A percentile compares a stretch with the other conserved stretches of the same genome.
These are phyloP conservation scores for Solen grandis DNA, from an alignment of 1,140 invertebrate genomes.

Conservation along the genomic window DNA sequence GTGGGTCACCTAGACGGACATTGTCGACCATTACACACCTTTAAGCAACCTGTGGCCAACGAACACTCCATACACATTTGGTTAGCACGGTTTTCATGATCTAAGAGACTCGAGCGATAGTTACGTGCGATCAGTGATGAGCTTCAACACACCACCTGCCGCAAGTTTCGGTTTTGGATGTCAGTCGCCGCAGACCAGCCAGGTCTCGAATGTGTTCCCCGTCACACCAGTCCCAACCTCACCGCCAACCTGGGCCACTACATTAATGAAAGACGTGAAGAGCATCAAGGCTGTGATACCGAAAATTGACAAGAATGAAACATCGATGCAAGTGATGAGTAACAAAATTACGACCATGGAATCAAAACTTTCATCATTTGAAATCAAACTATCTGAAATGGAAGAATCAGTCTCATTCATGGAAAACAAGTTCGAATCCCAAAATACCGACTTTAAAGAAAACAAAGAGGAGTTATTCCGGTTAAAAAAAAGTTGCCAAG, in stretches of 20 bases:
- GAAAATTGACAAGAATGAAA: constrained; percentile 1
- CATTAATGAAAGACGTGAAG: not conserved
- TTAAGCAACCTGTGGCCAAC: too few species aligned
- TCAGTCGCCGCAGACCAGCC: too few species aligned
- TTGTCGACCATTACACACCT: too few species aligned
- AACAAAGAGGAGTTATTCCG: not conserved
- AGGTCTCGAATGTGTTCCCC: too few species aligned
- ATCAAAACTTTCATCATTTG: not conserved
- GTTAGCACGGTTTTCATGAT: too few species aligned
- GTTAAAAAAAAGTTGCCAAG: not conserved
- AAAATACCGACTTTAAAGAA: constrained; percentile 3
- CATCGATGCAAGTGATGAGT: not conserved
- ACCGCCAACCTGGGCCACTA: not conserved
- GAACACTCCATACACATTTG: too few species aligned
- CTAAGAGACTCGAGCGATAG: too few species aligned
- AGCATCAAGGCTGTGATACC: constrained; percentile 3
- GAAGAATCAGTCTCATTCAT: not conserved
- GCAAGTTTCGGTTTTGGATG: too few species aligned
- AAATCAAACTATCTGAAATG: not conserved
- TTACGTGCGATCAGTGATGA: too few species aligned
- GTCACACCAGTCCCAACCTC: too few species aligned
- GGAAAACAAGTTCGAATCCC: not conserved
- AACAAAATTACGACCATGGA: constrained; percentile 1
- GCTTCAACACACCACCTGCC: too few species aligned
- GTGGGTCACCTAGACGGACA: too few species aligned